Base-by-base conservation (phyloP, 2,797 vertebrate genomes). In the Glyptemys insculpta region DNA sequence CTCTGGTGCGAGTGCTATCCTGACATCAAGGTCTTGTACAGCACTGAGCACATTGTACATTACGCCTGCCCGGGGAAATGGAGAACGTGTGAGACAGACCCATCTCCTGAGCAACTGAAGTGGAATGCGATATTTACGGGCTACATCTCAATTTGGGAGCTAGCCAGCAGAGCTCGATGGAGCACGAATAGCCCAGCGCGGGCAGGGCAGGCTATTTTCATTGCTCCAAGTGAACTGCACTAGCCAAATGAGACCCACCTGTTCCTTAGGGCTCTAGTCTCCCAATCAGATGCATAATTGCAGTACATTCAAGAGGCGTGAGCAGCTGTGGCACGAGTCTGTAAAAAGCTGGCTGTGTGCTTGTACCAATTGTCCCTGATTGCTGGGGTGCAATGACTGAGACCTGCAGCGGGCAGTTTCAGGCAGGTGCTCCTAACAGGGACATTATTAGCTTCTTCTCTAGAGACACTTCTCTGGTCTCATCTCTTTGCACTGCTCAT, bases 401-500 rank as follows among this genome's bases (percentile, higher is more conserved):
- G 56, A 27, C 3, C 56, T 57, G 11, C 56, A 57, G 56, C 5
- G 5, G 11, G 25, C 25, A 12, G 56, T 57, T 57, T 27, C 56
- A 27, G 56, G 23, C 56, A 57, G 5, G 56, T 57, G 25, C 56
- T 57, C 56, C 10, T 29, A 57, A 57, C 23, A 57, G 56, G 27
- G 21, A 50, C 44, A 16, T 21, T 37, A 19, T 37, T 68, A 37
- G 34, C 15, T 12, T 62, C 59, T 56, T 56, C 21, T 56, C 54
- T 56, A 25, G 23, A 56, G 54, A 56, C 25, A 27, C 25, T 11
- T 56, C 54, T 56, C 62, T 65, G 62, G 23, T 47, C 31, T 34
- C 41, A 27, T 21, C 37, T 65, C 59, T 2, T 0, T 1, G 49
- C 59, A 16, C 23, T 0, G 0, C 65, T 7, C 25, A 29, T 25